Base-by-base conservation (phyloP, 2,113 vertebrate species). In the Saccopteryx bilineata region DNA sequence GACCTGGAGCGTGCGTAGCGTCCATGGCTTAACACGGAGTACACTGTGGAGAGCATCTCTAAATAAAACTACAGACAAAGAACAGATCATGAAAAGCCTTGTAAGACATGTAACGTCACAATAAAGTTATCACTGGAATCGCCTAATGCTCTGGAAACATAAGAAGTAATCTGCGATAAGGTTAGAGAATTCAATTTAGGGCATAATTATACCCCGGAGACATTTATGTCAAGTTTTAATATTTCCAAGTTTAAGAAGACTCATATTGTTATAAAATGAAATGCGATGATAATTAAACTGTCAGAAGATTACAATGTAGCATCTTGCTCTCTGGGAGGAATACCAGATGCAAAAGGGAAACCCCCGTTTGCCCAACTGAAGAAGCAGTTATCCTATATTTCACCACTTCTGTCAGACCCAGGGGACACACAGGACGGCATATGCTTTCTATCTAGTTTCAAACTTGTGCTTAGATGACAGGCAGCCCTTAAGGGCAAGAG, bases 381-480 rank as follows among this genome's bases (percentile, higher is more conserved):
- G 48, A 75, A 83, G 17, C 12, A 92, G 52, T 46, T 90, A 82
- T 63, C 71, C 86, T 89, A 23, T 87, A 76, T 89, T 81, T 97
- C 26, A 79, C 69, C 48, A 23, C 79, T 81, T 65, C 74, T 96
- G 65, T 75, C 80, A 87, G 76, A 71, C 72, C n/a, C 84, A 74
- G 21, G 50, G 46, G 75, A 87, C 65, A 33, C n/a, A 93, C 4
- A 54, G 58, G 60, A 69, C 88, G 39, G 82, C 93, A 97, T 93
- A 96, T 72, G 89, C 65, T 91, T 88, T 82, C 94, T 91, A 33
- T 97, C 61, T 86, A 23, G 89, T 86, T 94, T 95, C 91, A 90
- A 92, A 79, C 19, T 39, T 82, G 90, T 85, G 58, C 63, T 95
- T 82, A 96, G 88, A 94, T 86, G 28, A 54, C 95, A 96, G 76